Evolutionary conservation across 2,797 vertebrate species (phyloP).

Genomic region (Hozukius guyotensis): DNA sequence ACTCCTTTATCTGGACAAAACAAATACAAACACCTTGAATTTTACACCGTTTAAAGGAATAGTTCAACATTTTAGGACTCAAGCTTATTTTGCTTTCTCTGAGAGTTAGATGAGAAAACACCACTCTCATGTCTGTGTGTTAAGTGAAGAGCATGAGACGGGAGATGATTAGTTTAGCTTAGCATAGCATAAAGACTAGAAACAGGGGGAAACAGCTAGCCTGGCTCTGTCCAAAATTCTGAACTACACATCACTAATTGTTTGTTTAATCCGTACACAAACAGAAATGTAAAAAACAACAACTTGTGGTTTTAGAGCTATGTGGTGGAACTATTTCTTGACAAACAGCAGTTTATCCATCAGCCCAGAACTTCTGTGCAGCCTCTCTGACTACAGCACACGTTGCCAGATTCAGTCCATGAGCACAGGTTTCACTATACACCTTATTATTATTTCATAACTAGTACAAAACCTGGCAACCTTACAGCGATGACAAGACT

Average conservation of each 20-base stretch:
- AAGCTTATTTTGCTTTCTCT: neutral
- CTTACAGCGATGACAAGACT: neutral
- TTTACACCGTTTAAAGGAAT: neutral
- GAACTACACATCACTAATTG: neutral
- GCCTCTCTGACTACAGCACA: neutral
- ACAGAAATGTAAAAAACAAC: neutral
- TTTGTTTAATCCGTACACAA: neutral
- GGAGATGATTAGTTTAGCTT: neutral
- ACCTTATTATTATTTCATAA: no score
- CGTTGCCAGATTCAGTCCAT: neutral
- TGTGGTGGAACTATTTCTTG: neutral
- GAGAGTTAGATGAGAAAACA: neutral
- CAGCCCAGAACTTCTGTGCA: neutral
- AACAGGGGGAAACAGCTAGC: neutral
- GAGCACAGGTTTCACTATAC: neutral
- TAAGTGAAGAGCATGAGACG: neutral
- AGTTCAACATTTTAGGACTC: neutral
- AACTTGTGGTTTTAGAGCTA: neutral
- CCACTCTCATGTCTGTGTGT: neutral
- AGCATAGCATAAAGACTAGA: neutral
- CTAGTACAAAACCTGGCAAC: neutral
- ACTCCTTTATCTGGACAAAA: constrained; percentile 94
- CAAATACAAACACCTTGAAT: neutral
- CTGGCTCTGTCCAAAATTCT: neutral
- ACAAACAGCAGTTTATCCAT: neutral